phyloP scores from a whole-genome alignment of 2,113 vertebrate species.

The Okapia johnstoni region DNA sequence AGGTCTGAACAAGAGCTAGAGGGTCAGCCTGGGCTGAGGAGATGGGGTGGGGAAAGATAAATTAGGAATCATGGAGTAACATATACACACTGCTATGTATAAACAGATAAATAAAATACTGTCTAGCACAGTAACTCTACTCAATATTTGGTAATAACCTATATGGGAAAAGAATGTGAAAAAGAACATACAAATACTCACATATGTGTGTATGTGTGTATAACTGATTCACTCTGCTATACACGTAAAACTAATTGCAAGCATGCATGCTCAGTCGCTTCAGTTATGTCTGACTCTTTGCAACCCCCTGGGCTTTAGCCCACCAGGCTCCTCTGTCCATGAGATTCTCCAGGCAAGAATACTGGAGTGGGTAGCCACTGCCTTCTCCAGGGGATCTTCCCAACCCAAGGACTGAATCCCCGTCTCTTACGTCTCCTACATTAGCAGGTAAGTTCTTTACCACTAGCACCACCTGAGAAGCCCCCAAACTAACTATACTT shows the following conservation, averaged over 20 bases:
- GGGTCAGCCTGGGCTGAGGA: not conserved
- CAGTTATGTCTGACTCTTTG: not conserved
- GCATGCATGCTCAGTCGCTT: not conserved
- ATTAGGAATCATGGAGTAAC: not conserved
- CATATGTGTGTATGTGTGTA: not conserved
- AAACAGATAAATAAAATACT: not conserved
- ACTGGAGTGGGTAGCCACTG: not conserved
- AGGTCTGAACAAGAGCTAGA: not conserved
- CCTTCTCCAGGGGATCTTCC: not conserved
- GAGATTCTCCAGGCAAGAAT: not conserved
- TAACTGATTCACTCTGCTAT: not conserved
- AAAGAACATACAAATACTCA: not conserved
- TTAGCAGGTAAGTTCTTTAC: not conserved
- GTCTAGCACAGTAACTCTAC: not conserved
- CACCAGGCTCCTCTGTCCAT: not conserved
- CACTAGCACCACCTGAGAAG: not conserved
- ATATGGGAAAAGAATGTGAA: not conserved
- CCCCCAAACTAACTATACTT: not conserved
- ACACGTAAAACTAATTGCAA: not conserved
- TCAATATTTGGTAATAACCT: not conserved
- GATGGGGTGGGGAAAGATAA: not conserved
- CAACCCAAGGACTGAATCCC: not conserved
- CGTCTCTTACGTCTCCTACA: not conserved
- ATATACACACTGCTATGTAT: not conserved
- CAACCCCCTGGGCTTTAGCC: not conserved